Percentiles rank a stretch among this genome's conserved stretches.
These are phyloP conservation scores for Seira musarum DNA, from an alignment of 2,888 invertebrate genomes.

Conservation along the genomic window DNA sequence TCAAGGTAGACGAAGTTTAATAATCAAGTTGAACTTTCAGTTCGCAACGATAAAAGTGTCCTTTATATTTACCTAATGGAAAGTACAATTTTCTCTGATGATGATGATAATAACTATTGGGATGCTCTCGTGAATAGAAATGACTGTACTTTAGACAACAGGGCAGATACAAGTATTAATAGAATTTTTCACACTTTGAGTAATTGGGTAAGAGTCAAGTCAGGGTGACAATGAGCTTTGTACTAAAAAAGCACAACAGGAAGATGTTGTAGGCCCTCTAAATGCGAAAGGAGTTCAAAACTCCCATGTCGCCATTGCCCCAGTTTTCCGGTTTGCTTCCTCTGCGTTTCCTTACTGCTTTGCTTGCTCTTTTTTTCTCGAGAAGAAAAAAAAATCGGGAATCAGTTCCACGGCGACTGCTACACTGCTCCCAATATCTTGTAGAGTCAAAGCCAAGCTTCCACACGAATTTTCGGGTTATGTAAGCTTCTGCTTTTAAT, in stretches of 20 bases:
- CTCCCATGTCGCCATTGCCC: conserved; percentile 60
- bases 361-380: neutral
- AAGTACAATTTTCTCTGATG: neutral
- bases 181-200: neutral
- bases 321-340: conserved; percentile 51
- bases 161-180: neutral
- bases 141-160: neutral
- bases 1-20: neutral
- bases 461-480: conserved; percentile 56
- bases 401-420: too few relatives aligned
- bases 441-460: neutral
- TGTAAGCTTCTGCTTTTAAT: conserved; percentile 42
- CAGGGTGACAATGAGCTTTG: neutral
- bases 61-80: neutral
- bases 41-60: neutral
- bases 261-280: neutral
- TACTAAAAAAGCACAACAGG: conserved; percentile 11
- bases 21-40: neutral
- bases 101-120: neutral
- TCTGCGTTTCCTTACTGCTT: neutral
- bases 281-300: conserved; percentile 52
- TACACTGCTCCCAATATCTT: conserved; percentile 26
- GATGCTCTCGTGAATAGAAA: neutral
- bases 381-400: conserved; percentile 35
- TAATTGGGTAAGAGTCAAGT: neutral